These are phyloP conservation scores for Patella depressa DNA, from an alignment of 2,888 invertebrate genomes.

Conservation along the genomic window DNA sequence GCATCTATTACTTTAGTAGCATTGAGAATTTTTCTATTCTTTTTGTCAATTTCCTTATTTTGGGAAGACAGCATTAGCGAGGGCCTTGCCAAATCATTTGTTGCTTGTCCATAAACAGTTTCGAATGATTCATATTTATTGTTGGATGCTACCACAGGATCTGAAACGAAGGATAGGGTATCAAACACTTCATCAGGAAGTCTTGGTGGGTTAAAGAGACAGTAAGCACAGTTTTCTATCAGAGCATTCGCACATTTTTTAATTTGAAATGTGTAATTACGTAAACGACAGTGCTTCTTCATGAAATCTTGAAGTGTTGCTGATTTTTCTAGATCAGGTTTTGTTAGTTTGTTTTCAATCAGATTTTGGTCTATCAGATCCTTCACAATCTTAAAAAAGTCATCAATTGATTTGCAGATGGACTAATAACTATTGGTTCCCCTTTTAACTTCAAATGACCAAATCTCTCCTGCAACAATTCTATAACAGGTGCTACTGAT, in stretches of 20 bases:
- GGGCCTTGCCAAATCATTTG: background rate
- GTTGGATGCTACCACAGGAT: background rate
- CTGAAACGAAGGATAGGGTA: background rate
- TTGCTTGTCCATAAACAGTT: background rate
- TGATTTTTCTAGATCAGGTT: background rate
- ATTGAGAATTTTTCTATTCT: background rate
- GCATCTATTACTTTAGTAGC: background rate
- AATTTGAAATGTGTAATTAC: too few relatives aligned
- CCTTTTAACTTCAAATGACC: background rate
- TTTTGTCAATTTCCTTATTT: background rate
- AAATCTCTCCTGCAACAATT: background rate
- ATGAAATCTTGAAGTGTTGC: too few relatives aligned
- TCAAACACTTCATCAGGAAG: background rate
- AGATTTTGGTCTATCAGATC: conserved; percentile 1
- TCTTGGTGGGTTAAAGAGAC: background rate
- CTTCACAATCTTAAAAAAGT: conserved; percentile 1
- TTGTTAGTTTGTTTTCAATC: conserved; percentile 3
- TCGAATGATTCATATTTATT: conserved; percentile 1
- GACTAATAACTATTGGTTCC: conserved; percentile 3
- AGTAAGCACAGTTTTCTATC: background rate
- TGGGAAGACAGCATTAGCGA: background rate
- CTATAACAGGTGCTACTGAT: background rate
- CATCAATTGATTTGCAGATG: conserved; percentile 1
- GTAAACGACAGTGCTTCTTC: too few relatives aligned
- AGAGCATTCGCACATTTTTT: too few relatives aligned